Base-by-base conservation (phyloP, 2,797 vertebrate genomes). In the Discoglossus pictus region DNA sequence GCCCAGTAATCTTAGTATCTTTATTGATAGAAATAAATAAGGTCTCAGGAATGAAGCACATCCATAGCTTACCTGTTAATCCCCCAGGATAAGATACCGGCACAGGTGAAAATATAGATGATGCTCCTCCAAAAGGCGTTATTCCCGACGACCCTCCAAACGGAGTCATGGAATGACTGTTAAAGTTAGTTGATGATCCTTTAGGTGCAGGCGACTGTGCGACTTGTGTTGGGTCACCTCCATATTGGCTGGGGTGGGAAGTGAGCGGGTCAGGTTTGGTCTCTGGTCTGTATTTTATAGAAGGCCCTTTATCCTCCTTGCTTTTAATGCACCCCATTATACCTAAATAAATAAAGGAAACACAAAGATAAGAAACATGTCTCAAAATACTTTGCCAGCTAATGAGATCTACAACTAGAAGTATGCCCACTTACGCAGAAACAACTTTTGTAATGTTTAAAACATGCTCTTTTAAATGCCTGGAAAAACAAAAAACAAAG, bases 241-340 rank as follows among this genome's bases (percentile, higher is more conserved):
- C 94, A 7, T 94, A 94, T 77, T 93, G 92, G 59, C 89, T 89
- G 7, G 83, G 63, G 0, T 91, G 88, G 58, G 89, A 81, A 38
- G 79, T 82, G 62, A 92, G 84, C 1, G 91, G 84, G 61, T 82
- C 84, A 3, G 87, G 75, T 65, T 88, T 72, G 54, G 82, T 93
- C 59, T 96, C 94, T 7, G 88, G 81, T 77, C 90, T 88, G 50
- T 93, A 94, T 78, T 98, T 96, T 85, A 93, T 90, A 2, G 86
- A 35, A 24, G 92, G 87, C 78, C 90, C 89, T 89, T 97, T 97
- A 82, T 94, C 90, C 83, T 94, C 91, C 83, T 98, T 98, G 85
- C 95, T 98, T 89, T 96, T 94, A 74, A 97, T 88, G 80, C 95
- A 98, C 82, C 95, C 95, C 95, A 98, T 98, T 56, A 82, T 86